Evolutionary conservation across 2,888 invertebrate species (phyloP), one percentile per base, ranked within the genome.

Genomic region (Holacanthella duospinosa): DNA sequence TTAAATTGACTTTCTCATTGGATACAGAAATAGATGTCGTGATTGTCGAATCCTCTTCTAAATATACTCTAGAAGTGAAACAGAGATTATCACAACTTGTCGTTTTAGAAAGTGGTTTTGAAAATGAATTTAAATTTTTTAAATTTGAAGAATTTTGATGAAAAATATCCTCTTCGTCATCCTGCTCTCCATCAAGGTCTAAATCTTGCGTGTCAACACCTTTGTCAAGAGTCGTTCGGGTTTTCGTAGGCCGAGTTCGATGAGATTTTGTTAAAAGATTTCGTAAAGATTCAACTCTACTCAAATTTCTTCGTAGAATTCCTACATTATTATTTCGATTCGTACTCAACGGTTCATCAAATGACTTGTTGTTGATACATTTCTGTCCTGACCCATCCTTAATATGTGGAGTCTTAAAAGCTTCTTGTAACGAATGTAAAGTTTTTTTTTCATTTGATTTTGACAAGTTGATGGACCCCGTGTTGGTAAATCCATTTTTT

Each of bases 271-370:
- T 76, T 71, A 82, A 80, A 53, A 82, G 74, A 73, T 81, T 80
- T 65, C 81, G 75, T 55, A 83, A 73, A 1, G 82, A 82, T 73
- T 82, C 82, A 21, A 82, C 82, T 43, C 82, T 76, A 9, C 81
- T 80, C 43, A 82, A 77, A 48, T 71, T 71, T 54, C 68, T 24
- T 29, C 65, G 43, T 6, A 55, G 55, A 3, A 27, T 24, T 26
- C 27, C 27, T 6, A 36, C 16, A 16, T 36, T 36, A 9, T 6
- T 9, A 16, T 16, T 6, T 9, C 16, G 36, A 36, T 6, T 36
- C 16, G 36, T 36, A 36, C 16, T 36, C 16, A 9, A 16, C 36
- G 6, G 36, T 16, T 36, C 36, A 16, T 36, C 36, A 36, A 36
- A 36, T 36, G 36, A 6, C 16, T 36, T 36, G n/a, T n/a, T n/a